These are phyloP conservation scores for Pipistrellus kuhlii DNA, from an alignment of 2,797 vertebrate genomes.

Conservation along the genomic window DNA sequence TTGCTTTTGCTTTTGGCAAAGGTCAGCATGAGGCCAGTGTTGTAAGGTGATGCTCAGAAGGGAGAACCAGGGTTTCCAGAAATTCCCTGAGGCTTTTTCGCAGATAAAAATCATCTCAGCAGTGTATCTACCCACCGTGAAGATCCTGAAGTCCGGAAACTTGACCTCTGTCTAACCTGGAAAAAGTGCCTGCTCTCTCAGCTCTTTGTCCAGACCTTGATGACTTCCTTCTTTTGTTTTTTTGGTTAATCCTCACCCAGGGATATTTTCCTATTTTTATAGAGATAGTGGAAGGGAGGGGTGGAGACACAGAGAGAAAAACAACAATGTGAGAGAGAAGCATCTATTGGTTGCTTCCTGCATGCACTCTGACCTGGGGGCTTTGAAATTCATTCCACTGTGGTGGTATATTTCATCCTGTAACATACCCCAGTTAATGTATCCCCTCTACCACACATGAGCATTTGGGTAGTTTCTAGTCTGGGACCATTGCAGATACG, in stretches of 20 bases:
- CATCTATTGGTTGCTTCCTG: too few relatives aligned
- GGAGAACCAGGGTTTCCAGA: background rate
- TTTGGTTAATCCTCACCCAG: too few relatives aligned
- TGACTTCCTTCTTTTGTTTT: background rate
- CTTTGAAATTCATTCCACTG: conserved; percentile 27
- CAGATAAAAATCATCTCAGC: background rate
- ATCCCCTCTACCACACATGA: background rate
- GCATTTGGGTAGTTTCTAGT: background rate
- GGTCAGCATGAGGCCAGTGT: background rate
- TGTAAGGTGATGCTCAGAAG: background rate
- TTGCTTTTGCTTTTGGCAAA: background rate
- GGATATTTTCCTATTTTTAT: too few relatives aligned
- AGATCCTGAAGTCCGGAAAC: background rate
- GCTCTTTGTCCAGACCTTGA: background rate
- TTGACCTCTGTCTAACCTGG: background rate
- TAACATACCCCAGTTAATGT: background rate
- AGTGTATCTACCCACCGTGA: background rate
- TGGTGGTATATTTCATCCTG: background rate
- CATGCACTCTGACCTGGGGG: too few relatives aligned
- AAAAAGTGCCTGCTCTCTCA: background rate
- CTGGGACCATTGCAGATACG: background rate
- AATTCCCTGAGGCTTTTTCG: background rate
- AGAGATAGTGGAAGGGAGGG: too few relatives aligned
- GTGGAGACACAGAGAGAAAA: too few relatives aligned
- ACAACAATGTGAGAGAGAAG: too few relatives aligned